Base-by-base conservation (phyloP, 2,888 invertebrate species). In the Endotricha flammealis region DNA sequence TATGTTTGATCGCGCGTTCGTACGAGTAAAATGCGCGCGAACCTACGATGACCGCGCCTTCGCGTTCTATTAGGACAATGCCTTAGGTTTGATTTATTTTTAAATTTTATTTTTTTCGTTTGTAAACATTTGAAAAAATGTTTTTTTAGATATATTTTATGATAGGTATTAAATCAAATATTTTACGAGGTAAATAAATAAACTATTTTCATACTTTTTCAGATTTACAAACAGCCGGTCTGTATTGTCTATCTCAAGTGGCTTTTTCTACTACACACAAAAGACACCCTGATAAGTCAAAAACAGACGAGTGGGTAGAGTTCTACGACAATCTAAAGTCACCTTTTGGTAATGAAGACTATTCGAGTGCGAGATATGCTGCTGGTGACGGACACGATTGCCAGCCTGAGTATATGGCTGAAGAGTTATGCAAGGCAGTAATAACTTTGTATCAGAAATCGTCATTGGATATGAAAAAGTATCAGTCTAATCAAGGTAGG, bases 341-440 rank as follows among this genome's bases (percentile, higher is more conserved):
- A 0, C 62, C 65, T 0, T 53, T 47, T 32, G 46, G 44, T 12
- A 35, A 33, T 2, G 44, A 48, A 0, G 34, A 20, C 9, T n/a
- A n/a, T n/a, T n/a, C 29, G 3, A 47, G 25, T 10, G 58, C 53
- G 1, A 49, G 44, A 1, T 38, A 44, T 10, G 56, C 61, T 2
- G 57, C 52, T 0, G 75, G 69, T 0, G 72, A 72, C 27, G 54
- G 43, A 8, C 50, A 48, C 1, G 71, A 78, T 28, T 86, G 85
- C 27, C 75, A 61, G 10, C 83, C 85, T 0, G 82, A 81, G 35
- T 82, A 68, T 32, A 55, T 81, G 46, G 57, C 67, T 0, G 83
- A 86, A 36, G 73, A 80, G 28, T 36, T 77, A 16, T 77, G 75
- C 39, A 76, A 74, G 53, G 48, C 60, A 1, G 46, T 86, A 11